These are phyloP conservation scores for Lepidocolaptes lacrymiger DNA, from an alignment of 2,797 vertebrate genomes.

Conservation along the genomic window DNA sequence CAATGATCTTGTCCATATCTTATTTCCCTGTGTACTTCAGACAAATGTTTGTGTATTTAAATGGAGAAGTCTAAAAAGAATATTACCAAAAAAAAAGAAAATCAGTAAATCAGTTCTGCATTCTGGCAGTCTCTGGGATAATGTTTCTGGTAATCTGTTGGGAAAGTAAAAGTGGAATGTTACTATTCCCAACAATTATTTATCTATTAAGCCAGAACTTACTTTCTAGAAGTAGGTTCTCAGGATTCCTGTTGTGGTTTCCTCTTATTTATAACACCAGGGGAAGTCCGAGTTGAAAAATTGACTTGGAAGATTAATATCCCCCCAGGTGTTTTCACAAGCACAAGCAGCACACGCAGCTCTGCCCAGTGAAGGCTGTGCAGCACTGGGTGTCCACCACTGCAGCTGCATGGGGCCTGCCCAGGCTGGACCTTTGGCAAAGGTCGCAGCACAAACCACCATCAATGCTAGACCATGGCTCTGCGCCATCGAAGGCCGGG, in stretches of 20 bases:
- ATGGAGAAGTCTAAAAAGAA: background rate
- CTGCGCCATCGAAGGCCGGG: background rate
- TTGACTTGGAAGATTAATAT: background rate
- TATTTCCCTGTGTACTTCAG: background rate
- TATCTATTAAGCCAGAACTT: background rate
- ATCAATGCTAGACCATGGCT: rapidly evolving
- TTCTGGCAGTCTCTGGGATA: background rate
- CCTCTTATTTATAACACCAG: background rate
- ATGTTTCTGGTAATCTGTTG: background rate
- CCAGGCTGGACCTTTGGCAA: background rate
- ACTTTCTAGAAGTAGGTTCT: background rate
- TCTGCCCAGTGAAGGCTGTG: background rate
- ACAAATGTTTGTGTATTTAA: background rate
- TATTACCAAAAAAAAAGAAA: background rate
- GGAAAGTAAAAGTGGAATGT: background rate
- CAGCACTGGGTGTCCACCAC: background rate
- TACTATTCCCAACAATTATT: background rate
- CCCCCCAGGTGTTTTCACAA: background rate
- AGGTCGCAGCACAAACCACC: background rate
- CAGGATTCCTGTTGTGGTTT: background rate
- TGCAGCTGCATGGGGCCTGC: background rate
- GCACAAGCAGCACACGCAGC: background rate
- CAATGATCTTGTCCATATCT: background rate
- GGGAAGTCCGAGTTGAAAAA: background rate
- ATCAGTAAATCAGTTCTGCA: background rate